Percentiles rank a stretch among this genome's conserved stretches.
These are phyloP conservation scores for Muscicapa striata DNA, from an alignment of 2,797 vertebrate genomes.

Conservation along the genomic window DNA sequence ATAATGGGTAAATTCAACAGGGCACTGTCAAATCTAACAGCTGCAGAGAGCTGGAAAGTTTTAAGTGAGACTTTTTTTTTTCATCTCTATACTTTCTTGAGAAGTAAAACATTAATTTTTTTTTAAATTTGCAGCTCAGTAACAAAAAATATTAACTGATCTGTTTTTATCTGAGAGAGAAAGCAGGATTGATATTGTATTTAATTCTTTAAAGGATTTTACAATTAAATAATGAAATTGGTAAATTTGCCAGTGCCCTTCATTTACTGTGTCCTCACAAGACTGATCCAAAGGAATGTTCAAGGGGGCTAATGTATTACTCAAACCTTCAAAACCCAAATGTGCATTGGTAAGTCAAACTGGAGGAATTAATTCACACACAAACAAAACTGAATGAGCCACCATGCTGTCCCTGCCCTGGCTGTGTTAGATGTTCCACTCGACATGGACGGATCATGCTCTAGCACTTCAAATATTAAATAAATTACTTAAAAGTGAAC, in stretches of 20 bases:
- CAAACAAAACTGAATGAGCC: conserved; percentile 35
- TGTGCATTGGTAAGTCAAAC: conserved; percentile 7
- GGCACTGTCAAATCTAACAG: conserved; percentile 2
- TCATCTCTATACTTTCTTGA: neutral
- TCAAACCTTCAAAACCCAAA: conserved; percentile 14
- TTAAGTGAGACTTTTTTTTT: neutral
- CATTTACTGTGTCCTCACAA: conserved; percentile 27
- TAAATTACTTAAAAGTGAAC: neutral
- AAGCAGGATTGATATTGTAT: neutral
- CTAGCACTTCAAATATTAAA: conserved; percentile 11
- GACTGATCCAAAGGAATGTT: conserved; percentile 21
- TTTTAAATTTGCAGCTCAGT: neutral
- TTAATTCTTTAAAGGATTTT: neutral
- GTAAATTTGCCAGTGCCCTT: conserved; percentile 39
- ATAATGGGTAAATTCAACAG: conserved; percentile 12
- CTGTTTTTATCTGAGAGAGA: no score
- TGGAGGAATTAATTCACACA: conserved; percentile 28
- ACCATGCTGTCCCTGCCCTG: conserved; percentile 66
- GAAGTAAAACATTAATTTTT: neutral
- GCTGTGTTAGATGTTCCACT: conserved; percentile 33
- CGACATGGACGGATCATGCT: conserved; percentile 52
- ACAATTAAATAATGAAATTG: neutral
- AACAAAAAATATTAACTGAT: neutral
- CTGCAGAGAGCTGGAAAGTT: neutral
- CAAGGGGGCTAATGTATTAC: neutral